Evolutionary conservation across 2,888 invertebrate genomes (phyloP), one percentile per base, ranked within the genome.

Genomic region (Cephus runcator): DNA sequence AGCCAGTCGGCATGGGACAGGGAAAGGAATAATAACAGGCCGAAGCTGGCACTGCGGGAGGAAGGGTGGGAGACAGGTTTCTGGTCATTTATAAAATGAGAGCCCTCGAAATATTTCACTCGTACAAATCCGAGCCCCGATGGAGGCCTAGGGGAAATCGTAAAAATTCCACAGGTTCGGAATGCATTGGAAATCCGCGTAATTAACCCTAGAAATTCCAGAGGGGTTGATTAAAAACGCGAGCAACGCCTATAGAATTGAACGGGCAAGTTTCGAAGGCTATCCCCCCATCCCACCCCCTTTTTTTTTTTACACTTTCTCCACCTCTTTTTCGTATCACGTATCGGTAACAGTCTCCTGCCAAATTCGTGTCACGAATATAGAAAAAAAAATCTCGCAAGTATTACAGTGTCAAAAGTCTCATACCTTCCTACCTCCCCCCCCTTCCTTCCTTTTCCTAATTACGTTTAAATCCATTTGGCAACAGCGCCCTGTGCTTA

Each of bases 171-270:
- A 87, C 83, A 84, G 82, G 85, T 83, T 85, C 84, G 83, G 83
- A 84, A 84, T 78, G 83, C 87, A 90, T 89, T 88, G 88, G 85
- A 91, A 91, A 90, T 89, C 88, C 87, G 86, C 84, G 90, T 91
- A 91, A 91, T 91, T 91, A 90, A 91, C 90, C 88, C 86, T 86
- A 86, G 88, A 91, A 91, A 91, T 91, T 88, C 85, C 83, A 80
- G 78, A 85, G 85, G 85, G 84, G 86, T 87, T 83, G 88, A 87
- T 87, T 88, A 87, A 88, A 88, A 89, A 85, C 84, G 84, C 85
- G 82, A 85, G 83, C 83, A 79, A 80, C 81, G 75, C 68, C 56
- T 68, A 68, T 68, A 68, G 31, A 75, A 75, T 75, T 30, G 12
- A 15, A 56, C 35, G n/a, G 56, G 56, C 23, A 56, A 56, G 56